These are phyloP conservation scores for Ceratotherium simum DNA, from an alignment of 2,113 vertebrate species.

Conservation along the genomic window DNA sequence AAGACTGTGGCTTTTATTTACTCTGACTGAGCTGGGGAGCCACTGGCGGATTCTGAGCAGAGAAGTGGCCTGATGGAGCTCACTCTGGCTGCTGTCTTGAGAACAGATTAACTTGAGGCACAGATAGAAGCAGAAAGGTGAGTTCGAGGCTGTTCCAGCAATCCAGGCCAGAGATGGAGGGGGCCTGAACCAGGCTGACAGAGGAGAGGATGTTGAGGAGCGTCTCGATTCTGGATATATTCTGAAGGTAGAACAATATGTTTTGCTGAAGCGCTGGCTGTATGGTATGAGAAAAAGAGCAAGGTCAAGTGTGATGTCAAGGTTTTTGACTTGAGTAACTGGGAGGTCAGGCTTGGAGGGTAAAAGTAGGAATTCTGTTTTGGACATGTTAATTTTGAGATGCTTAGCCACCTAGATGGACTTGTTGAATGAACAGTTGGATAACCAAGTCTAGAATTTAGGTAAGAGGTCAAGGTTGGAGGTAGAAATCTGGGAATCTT, in stretches of 20 bases:
- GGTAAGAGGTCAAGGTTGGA: background rate
- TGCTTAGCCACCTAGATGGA: background rate
- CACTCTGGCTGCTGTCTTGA: background rate
- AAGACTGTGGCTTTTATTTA: background rate
- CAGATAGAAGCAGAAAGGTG: background rate
- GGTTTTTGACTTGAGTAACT: background rate
- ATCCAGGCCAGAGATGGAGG: background rate
- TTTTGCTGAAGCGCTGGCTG: background rate
- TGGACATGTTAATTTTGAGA: background rate
- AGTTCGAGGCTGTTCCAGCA: background rate
- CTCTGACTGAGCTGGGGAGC: background rate
- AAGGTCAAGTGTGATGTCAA: background rate
- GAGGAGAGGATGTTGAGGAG: background rate
- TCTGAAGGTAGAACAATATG: background rate
- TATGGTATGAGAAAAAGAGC: background rate
- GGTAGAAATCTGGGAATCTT: background rate
- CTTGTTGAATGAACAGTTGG: background rate
- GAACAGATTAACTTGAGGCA: background rate
- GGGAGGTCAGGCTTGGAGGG: background rate
- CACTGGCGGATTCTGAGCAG: background rate
- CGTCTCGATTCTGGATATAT: background rate
- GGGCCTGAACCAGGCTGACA: background rate
- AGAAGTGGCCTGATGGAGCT: background rate
- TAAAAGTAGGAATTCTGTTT: background rate
- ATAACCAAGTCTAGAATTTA: background rate